These are phyloP conservation scores for Peromyscus eremicus DNA, from an alignment of 2,797 vertebrate genomes.

Conservation along the genomic window DNA sequence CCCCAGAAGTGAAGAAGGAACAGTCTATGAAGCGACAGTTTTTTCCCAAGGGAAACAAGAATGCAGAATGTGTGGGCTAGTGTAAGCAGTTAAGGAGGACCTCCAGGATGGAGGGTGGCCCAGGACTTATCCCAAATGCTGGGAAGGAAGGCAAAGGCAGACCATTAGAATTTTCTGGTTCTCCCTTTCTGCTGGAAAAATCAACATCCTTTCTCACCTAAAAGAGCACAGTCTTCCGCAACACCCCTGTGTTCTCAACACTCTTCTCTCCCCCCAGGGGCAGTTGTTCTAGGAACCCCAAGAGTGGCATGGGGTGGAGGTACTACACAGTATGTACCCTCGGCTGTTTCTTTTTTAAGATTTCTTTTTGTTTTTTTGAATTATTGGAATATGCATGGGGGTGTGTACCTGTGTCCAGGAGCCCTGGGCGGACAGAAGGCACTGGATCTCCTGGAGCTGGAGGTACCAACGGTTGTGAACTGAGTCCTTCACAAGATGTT, in stretches of 20 bases:
- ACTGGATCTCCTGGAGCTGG: background rate
- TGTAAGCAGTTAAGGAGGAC: background rate
- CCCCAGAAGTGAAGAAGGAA: background rate
- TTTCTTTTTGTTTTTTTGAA: background rate
- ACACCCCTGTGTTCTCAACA: background rate
- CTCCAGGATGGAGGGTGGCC: background rate
- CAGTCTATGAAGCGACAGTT: background rate
- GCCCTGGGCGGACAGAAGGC: background rate
- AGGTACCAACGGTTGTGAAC: background rate
- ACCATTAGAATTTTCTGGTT: background rate
- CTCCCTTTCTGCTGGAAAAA: background rate
- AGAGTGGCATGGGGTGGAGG: background rate
- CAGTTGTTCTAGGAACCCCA: background rate
- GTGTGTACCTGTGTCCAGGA: too few species aligned
- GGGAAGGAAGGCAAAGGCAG: background rate
- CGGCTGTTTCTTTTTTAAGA: background rate
- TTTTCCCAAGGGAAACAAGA: background rate
- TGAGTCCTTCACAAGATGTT: too few species aligned
- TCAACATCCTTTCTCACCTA: background rate
- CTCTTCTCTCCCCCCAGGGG: too few species aligned
- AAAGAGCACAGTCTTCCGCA: background rate
- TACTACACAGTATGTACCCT: background rate
- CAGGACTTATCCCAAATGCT: background rate
- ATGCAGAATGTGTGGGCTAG: background rate
- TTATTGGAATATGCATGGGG: background rate